Evolutionary conservation across 2,888 invertebrate genomes (phyloP), one percentile per base, ranked within the genome.

Genomic region (Fragum fragum): DNA sequence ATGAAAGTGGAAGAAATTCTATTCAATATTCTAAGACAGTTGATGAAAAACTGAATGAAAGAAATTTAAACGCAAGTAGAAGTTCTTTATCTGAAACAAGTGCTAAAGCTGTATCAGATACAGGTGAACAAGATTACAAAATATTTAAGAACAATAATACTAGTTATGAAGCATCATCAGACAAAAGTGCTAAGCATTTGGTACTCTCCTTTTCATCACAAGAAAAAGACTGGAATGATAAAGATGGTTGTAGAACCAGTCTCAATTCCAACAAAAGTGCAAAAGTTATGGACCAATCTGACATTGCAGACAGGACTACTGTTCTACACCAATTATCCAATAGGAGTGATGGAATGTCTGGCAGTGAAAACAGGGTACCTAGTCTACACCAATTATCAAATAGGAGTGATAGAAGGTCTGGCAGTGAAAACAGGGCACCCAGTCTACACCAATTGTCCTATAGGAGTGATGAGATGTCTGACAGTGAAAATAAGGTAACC

Each of bases 1-100:
- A 61, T 29, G 42, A 72, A 23, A 82, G 81, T 63, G 72, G 28
- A 36, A 53, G 63, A 66, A 76, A 47, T 53, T 71, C 75, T 14
- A 72, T 81, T 36, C 81, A 78, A 26, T 28, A 55, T 6, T 21
- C 21, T 69, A 47, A 16, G 14, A 16, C 5, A 47, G 18, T 3
- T 18, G 47, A 16, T 47, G 18, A 9, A n/a, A 47, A 47, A 2
- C 3, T 14, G 5, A 16, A 47, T 47, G n/a, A 3, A 9, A 47
- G 7, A 47, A n/a, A 47, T 9, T 47, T 16, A 2, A 6, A 3
- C 3, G 9, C 3, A 36, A 47, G 47, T 47, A 14, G 16, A 9
- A 14, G 47, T 14, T 47, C 5, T 47, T 47, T 47, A 16, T 47
- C 47, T 47, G 3, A n/a, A 9, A 47, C 7, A 47, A 47, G 47